A percentile compares a stretch with the other conserved stretches of the same genome.
phyloP scores from a whole-genome alignment of 92 coral and sea anemone species.

The Phenganax subtilis region DNA sequence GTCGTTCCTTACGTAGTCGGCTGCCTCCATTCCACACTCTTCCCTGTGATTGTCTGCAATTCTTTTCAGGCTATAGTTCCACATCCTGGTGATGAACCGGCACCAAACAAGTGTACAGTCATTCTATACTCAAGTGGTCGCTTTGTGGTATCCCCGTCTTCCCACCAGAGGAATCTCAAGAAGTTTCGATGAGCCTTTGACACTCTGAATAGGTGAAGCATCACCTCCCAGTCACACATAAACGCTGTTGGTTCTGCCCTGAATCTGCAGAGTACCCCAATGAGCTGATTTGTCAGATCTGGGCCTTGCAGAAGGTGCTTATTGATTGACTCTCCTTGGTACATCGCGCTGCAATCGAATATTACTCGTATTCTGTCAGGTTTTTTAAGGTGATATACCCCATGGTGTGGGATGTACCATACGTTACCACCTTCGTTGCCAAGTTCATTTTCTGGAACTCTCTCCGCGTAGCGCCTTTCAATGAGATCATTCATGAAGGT shows the following conservation, averaged over 20 bases:
- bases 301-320: constrained; percentile 6
- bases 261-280: constrained; percentile 2
- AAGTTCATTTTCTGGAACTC: too few relatives aligned
- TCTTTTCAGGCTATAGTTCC: not conserved
- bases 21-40: not conserved
- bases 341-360: not conserved
- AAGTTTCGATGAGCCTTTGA: not conserved
- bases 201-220: not conserved
- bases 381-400: constrained; percentile 8
- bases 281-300: constrained; percentile 1
- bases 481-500: not conserved
- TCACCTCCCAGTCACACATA: not conserved
- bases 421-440: not conserved
- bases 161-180: not conserved
- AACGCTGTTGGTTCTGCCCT: not conserved
- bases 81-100: constrained; percentile 6
- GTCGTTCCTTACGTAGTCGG: constrained; percentile 10
- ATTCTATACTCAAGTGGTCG: not conserved
- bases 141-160: not conserved
- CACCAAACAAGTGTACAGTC: constrained; percentile 3
- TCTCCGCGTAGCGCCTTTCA: too few relatives aligned
- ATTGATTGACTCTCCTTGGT: not conserved
- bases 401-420: constrained; percentile 16
- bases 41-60: not conserved
- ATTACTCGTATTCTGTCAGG: constrained; percentile 3